Percentiles rank a stretch among this genome's conserved stretches.
phyloP scores from a whole-genome alignment of 1,140 invertebrate genomes.

The Physella acuta region DNA sequence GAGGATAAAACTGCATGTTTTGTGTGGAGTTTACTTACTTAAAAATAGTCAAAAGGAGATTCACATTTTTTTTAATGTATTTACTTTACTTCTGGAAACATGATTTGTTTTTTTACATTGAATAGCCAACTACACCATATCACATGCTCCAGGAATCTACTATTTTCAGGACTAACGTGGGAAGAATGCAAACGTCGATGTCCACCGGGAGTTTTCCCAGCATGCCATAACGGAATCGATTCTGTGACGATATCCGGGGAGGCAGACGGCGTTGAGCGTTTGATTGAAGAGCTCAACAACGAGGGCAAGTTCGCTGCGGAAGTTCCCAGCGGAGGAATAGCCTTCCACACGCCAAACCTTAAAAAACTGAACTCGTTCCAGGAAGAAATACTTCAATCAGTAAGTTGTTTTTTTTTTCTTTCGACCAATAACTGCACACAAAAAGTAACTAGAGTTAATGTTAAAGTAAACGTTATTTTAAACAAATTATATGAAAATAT shows the following conservation, averaged over 20 bases:
- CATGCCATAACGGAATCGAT: constrained; percentile 90
- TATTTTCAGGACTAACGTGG: constrained; percentile 76
- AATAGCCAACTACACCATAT: too few species aligned
- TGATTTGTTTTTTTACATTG: too few species aligned
- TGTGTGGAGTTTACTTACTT: too few species aligned
- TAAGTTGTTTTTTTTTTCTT: not conserved
- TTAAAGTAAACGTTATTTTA: too few species aligned
- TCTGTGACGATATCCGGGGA: constrained; percentile 92
- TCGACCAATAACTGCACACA: not conserved
- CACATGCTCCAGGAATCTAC: too few species aligned
- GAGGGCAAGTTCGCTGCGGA: constrained; percentile 84
- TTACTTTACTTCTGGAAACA: too few species aligned
- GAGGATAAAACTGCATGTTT: too few species aligned
- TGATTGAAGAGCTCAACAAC: constrained; percentile 73
- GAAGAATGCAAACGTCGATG: constrained; percentile 76
- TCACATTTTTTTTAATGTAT: too few species aligned
- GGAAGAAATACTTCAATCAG: constrained; percentile 44
- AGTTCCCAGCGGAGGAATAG: constrained; percentile 85
- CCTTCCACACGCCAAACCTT: constrained; percentile 95
- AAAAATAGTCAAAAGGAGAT: too few species aligned
- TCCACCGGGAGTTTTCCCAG: constrained; percentile 75
- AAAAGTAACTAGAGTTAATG: not conserved
- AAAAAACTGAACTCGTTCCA: constrained; percentile 79
- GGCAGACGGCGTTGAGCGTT: constrained; percentile 68
- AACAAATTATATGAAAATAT: too few species aligned